phyloP scores from a whole-genome alignment of 2,797 vertebrate species.

The Poeciliopsis paucimaculata region DNA sequence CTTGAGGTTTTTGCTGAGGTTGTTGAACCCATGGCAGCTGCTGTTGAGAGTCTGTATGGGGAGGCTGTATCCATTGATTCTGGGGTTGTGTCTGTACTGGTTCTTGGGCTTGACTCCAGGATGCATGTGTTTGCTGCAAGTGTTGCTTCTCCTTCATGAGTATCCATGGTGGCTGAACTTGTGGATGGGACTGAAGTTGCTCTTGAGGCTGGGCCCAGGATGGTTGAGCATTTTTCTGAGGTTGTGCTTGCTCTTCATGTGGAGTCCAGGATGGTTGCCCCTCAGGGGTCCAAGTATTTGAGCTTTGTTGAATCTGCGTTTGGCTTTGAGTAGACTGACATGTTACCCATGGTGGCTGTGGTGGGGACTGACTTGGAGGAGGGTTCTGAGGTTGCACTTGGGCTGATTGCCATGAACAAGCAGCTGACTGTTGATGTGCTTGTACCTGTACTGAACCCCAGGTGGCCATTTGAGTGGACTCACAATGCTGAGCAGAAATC shows the following conservation, averaged over 20 bases:
- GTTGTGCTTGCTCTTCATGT: conserved; percentile 58
- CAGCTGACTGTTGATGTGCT: conserved; percentile 69
- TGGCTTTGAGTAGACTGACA: conserved; percentile 61
- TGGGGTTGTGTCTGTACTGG: conserved; percentile 72
- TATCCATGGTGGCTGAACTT: conserved; percentile 56
- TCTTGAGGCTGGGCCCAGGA: conserved; percentile 61
- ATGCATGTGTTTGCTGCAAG: conserved; percentile 60
- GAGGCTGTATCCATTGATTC: conserved; percentile 78
- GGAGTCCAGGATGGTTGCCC: conserved; percentile 68
- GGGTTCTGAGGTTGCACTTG: conserved; percentile 70
- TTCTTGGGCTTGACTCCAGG: conserved; percentile 72
- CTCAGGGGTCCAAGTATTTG: conserved; percentile 73
- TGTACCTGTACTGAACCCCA: conserved; percentile 72
- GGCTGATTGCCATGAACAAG: conserved; percentile 69
- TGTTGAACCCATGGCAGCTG: conserved; percentile 78
- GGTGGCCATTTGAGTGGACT: conserved; percentile 50
- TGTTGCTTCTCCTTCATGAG: conserved; percentile 64
- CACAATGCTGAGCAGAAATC: conserved; percentile 60
- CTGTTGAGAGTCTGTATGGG: conserved; percentile 66
- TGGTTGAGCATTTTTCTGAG: conserved; percentile 47
- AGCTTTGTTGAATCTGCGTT: conserved; percentile 59
- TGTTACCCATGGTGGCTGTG: conserved; percentile 66
- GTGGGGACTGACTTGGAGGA: conserved; percentile 59
- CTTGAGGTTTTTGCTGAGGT: conserved; percentile 74
- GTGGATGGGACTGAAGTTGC: conserved; percentile 50